Evolutionary conservation across 2,113 vertebrate genomes (phyloP).

Genomic region (Micronycteris hirsuta): DNA sequence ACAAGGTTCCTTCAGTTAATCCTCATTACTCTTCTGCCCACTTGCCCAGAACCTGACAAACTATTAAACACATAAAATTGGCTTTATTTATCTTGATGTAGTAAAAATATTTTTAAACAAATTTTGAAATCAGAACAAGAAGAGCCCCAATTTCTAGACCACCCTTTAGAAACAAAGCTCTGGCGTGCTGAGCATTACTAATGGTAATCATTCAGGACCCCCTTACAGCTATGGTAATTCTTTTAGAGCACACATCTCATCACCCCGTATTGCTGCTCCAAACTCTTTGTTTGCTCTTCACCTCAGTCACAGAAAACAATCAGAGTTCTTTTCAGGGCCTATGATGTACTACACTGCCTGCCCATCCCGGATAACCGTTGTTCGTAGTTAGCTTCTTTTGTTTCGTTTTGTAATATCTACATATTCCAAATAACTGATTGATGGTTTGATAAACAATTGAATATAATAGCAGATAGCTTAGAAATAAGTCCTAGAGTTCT

Average conservation of each 20-base stretch:
- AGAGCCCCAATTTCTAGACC: background rate
- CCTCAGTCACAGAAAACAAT: background rate
- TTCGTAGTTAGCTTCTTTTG: background rate
- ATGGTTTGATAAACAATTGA: background rate
- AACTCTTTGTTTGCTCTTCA: background rate
- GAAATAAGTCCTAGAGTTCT: background rate
- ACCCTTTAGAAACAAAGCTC: background rate
- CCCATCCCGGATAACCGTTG: background rate
- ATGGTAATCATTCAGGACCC: background rate
- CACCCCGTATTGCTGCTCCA: background rate
- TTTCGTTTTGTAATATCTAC: background rate
- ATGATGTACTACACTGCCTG: background rate
- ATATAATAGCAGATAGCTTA: background rate
- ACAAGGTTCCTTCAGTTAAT: background rate
- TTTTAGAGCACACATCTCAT: background rate
- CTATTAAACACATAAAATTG: background rate
- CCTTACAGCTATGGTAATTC: background rate
- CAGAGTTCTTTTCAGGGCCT: background rate
- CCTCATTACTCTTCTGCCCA: background rate
- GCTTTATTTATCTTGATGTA: background rate
- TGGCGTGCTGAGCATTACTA: accelerated
- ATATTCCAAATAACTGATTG: background rate
- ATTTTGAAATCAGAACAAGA: slow-evolving; percentile 12
- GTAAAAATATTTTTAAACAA: background rate
- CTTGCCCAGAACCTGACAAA: background rate